Base-by-base conservation (phyloP, 1,140 invertebrate genomes). In the Lepidotrigona ventralis region DNA sequence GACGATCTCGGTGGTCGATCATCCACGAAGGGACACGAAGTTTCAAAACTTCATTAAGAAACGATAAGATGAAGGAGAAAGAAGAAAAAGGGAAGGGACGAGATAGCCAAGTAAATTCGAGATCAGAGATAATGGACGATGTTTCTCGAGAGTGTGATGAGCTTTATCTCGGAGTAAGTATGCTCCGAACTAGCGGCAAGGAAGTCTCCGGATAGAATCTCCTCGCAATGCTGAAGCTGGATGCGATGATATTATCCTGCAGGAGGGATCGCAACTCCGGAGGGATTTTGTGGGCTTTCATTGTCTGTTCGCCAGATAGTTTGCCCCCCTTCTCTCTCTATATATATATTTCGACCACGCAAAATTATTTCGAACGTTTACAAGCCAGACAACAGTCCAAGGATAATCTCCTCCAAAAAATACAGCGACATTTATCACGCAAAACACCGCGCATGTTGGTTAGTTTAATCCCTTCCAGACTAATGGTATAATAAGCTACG, bases 211-310 rank as follows among this genome's bases (percentile, higher is more conserved):
- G 11, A 5, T 12, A 33, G 63, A 26, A 39, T 17, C 56, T 69
- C 64, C 56, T 17, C 1, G n/a, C 14, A 19, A 76, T 33, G 60
- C n/a, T 12, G 33, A 76, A 51, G 51, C 78, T 60, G 33, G 54
- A 79, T 21, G 54, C 33, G 68, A 71, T 23, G 68, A 79, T 71
- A 71, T 77, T 77, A 77, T 60, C 78, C 78, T 60, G 39, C 53
- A 58, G 66, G 54, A 60, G 78, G 54, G 54, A 79, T 79, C 66
- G 70, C 69, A 14, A 29, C 54, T 72, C 56, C 21, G 0, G 1
- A 6, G 79, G 70, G 79, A 66, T 33, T 74, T 66, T 74, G 58
- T 54, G 12, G 78, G 29, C 70, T 63, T 58, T 51, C 70, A n/a
- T 70, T 70, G 77, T 51, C 56, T 33, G 23, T 26, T 29, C 56